Conservation (phyloP, 2,113 vertebrate species). For the Panthera leo region DNA sequence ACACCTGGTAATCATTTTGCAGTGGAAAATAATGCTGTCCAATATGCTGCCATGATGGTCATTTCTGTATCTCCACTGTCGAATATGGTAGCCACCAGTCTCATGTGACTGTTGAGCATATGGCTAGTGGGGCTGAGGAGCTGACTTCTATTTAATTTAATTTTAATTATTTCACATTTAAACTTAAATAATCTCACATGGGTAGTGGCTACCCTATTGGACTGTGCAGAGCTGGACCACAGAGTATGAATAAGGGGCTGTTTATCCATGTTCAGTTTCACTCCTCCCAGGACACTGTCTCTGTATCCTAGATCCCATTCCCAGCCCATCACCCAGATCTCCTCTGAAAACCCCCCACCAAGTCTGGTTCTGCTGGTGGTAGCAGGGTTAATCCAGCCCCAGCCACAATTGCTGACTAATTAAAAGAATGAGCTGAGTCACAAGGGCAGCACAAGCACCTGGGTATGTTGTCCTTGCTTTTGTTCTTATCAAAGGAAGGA, state of each 20-base stretch:
- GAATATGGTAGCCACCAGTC: neutral
- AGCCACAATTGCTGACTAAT: neutral
- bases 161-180: neutral
- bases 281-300: neutral
- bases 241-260: neutral
- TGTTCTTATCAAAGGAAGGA: neutral
- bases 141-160: neutral
- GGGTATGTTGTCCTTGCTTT: neutral
- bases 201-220: neutral
- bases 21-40: rapidly evolving
- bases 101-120: neutral
- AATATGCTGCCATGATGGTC: too few relatives aligned
- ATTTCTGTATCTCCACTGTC: neutral
- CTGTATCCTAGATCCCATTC: neutral
- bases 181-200: neutral
- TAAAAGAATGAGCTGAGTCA: too few relatives aligned
- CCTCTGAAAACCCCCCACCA: neutral
- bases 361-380: neutral
- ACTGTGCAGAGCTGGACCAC: neutral
- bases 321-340: neutral
- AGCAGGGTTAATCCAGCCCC: neutral
- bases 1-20: too few relatives aligned
- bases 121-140: neutral
- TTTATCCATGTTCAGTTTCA: too few relatives aligned
- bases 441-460: neutral